Percentiles rank a stretch among this genome's conserved stretches.
Conservation (phyloP, 2,113 vertebrate species). For the Semnopithecus entellus region DNA sequence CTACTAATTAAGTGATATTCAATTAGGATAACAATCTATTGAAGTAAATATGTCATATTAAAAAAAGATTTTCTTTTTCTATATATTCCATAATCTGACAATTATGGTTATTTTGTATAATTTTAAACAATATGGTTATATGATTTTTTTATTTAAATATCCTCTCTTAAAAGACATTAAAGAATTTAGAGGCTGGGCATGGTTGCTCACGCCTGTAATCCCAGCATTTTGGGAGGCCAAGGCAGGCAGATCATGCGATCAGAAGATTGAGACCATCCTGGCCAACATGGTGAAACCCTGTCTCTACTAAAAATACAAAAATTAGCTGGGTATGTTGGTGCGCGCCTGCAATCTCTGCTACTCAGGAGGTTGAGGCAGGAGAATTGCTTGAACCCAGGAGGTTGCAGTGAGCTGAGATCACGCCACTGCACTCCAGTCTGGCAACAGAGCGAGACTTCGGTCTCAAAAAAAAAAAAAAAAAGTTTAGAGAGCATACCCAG, state of each 20-base stretch:
- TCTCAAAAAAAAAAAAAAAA: not conserved
- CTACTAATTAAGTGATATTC: not conserved
- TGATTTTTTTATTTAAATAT: not conserved
- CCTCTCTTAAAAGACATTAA: not conserved
- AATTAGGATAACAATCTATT: slow-evolving; percentile 1
- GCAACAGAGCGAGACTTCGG: not conserved
- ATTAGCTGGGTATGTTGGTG: not conserved
- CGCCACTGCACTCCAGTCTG: not conserved
- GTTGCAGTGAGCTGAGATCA: not conserved
- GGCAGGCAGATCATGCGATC: not conserved
- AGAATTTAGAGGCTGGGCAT: not conserved
- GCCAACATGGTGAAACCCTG: not conserved
- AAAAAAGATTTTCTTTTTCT: slow-evolving; percentile 35
- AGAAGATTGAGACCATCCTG: not conserved
- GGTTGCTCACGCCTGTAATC: not conserved
- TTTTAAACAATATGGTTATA: not conserved
- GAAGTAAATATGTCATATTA: slow-evolving; percentile 26
- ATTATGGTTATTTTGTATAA: not conserved
- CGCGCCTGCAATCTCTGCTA: not conserved
- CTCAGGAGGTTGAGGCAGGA: not conserved
- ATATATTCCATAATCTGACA: not conserved
- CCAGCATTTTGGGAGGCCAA: not conserved
- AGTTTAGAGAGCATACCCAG: not conserved
- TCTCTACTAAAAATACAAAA: not conserved
- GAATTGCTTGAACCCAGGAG: not conserved